phyloP scores from a whole-genome alignment of 2,113 vertebrate genomes.

The Indicator indicator region DNA sequence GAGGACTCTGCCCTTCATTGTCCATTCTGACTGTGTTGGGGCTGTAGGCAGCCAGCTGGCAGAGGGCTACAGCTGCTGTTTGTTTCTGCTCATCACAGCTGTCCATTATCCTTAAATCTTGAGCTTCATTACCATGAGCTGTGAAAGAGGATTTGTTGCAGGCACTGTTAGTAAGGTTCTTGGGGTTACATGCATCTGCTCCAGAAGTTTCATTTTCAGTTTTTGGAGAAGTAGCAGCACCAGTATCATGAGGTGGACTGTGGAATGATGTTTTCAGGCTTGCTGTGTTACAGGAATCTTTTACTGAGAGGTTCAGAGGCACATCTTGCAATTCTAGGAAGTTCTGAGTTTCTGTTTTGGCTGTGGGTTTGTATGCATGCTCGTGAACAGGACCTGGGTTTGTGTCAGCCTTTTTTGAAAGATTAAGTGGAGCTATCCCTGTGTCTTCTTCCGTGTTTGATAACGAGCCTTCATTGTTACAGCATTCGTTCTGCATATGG shows the following conservation, averaged over 20 bases:
- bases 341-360: conserved; percentile 40
- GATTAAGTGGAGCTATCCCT: conserved; percentile 85
- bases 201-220: not conserved
- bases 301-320: conserved; percentile 91
- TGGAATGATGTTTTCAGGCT: conserved; percentile 8
- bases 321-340: conserved; percentile 76
- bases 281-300: conserved; percentile 72
- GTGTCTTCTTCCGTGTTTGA: conserved; percentile 61
- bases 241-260: not conserved
- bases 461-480: not conserved
- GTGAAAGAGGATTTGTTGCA: not conserved
- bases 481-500: not conserved
- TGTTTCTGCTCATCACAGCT: conserved; percentile 89
- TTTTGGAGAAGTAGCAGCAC: not conserved
- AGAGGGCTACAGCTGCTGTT: conserved; percentile 92
- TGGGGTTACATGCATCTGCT: not conserved
- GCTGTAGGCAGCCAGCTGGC: conserved; percentile 88
- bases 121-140: not conserved
- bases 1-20: conserved; percentile 1
- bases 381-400: not conserved
- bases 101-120: conserved; percentile 70
- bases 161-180: not conserved
- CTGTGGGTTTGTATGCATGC: not conserved
- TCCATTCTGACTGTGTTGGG: conserved; percentile 41
- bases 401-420: conserved; percentile 83